Evolutionary conservation across 2,888 invertebrate species (phyloP).

Genomic region (Cecidostiba fungosa): DNA sequence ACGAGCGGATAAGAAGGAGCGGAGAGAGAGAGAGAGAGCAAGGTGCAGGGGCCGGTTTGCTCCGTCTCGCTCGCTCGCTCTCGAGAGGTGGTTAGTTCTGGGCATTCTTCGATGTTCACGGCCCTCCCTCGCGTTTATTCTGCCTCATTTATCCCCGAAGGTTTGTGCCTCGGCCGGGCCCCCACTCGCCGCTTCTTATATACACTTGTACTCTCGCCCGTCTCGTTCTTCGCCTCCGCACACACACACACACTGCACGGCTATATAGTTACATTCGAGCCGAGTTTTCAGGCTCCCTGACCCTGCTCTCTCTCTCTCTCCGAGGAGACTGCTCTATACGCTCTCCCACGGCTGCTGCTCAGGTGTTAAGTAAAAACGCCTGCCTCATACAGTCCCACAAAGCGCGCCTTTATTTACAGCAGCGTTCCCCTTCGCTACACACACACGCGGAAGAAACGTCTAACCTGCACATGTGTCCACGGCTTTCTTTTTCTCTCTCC

Average conservation of each 20-base stretch:
- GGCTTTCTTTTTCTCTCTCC: not conserved
- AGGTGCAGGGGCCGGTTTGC: conserved; percentile 3
- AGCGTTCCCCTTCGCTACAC: not conserved
- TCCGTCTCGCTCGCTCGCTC: too few relatives aligned
- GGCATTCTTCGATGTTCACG: conserved; percentile 69
- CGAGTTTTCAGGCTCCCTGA: conserved; percentile 37
- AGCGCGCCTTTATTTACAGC: conserved; percentile 45
- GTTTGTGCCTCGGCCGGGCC: conserved; percentile 51
- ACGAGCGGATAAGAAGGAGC: conserved; percentile 5
- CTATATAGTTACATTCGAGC: not conserved
- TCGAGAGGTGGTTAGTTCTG: conserved; percentile 68
- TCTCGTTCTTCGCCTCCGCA: conserved; percentile 63
- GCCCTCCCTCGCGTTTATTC: conserved; percentile 70
- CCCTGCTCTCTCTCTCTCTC: not conserved
- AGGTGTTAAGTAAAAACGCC: conserved; percentile 72
- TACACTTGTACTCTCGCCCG: conserved; percentile 39
- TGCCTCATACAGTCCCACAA: conserved; percentile 35
- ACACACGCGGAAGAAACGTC: not conserved
- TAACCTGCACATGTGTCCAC: not conserved
- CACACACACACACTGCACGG: not conserved
- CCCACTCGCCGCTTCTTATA: not conserved
- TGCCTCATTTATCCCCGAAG: conserved; percentile 72
- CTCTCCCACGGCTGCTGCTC: conserved; percentile 62
- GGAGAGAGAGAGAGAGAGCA: not conserved
- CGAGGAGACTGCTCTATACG: not conserved